Percentiles rank a stretch among this genome's conserved stretches.
Conservation (phyloP, 2,113 vertebrate genomes). For the Morone chrysops region DNA sequence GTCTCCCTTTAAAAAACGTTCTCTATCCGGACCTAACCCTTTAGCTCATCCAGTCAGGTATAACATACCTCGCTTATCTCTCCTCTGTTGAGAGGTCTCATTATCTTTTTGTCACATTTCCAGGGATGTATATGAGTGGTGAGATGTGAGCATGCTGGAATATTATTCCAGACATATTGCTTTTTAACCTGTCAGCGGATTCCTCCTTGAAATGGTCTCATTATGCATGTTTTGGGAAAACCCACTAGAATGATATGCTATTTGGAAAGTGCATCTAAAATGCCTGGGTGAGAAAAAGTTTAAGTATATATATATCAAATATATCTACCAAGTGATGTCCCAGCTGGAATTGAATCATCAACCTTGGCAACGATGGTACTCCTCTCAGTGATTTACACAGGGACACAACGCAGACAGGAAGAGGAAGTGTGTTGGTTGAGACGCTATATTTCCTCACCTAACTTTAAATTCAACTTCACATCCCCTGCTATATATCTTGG, state of each 20-base stretch:
- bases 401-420: not conserved
- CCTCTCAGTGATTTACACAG: conserved; percentile 42
- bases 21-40: not conserved
- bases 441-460: conserved; percentile 17
- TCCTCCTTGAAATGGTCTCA: conserved; percentile 7
- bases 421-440: conserved; percentile 15
- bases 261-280: not conserved
- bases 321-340: not conserved
- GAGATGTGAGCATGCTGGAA: not conserved
- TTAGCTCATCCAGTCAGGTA: not conserved
- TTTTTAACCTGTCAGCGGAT: not conserved
- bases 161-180: not conserved
- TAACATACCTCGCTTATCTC: not conserved
- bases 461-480: conserved; percentile 48
- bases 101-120: not conserved
- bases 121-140: not conserved
- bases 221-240: conserved; percentile 19
- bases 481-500: conserved; percentile 19
- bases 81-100: not conserved
- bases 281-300: not conserved
- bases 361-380: not conserved
- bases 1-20: not conserved
- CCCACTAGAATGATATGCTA: not conserved
- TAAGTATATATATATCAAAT: conserved; percentile 9
- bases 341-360: conserved; percentile 20